Percentiles rank a stretch among this genome's conserved stretches.
Evolutionary conservation across 2,888 invertebrate genomes (phyloP).

Genomic region (Agrotis exclamationis): DNA sequence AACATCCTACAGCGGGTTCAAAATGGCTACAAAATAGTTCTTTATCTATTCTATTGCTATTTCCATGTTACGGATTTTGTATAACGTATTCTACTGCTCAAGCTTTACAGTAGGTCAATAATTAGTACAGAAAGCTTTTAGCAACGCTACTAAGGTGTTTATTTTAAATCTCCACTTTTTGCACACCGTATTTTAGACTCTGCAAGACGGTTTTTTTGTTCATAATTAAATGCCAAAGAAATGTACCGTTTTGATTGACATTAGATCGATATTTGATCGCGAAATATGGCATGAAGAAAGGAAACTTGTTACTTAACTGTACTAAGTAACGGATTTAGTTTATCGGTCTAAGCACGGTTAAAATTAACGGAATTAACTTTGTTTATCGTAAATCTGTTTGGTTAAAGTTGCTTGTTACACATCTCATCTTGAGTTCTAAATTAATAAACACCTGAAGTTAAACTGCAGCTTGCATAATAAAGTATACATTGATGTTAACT

Average conservation of each 20-base stretch:
- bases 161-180: not conserved
- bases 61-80: no score
- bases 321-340: conserved; percentile 46
- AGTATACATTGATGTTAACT: not conserved
- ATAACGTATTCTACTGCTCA: no score
- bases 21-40: no score
- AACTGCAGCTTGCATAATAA: not conserved
- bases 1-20: not conserved
- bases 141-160: no score
- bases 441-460: conserved; percentile 16
- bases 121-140: no score
- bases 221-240: conserved; percentile 32
- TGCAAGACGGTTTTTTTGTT: not conserved
- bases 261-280: conserved; percentile 42
- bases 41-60: no score
- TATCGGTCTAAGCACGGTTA: conserved; percentile 45
- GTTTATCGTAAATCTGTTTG: conserved; percentile 52
- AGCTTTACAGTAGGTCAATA: no score
- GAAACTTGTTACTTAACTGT: conserved; percentile 39
- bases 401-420: conserved; percentile 37
- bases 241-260: conserved; percentile 45
- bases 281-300: conserved; percentile 54
- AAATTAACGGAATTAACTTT: conserved; percentile 46
- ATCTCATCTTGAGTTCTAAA: conserved; percentile 37
- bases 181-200: not conserved